Conservation (phyloP, 2,888 invertebrate genomes). For the Heliconius hortense region DNA sequence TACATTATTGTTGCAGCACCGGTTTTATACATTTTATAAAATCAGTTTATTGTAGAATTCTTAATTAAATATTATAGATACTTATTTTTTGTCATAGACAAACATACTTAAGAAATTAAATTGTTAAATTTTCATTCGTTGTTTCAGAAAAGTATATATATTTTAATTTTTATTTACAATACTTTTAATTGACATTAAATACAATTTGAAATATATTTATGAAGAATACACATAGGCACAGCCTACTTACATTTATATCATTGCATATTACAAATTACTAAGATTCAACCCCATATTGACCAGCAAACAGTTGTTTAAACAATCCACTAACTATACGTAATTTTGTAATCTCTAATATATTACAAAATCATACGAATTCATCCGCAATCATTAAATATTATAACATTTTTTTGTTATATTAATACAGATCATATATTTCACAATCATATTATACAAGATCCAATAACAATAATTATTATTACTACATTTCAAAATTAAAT, state of each 20-base stretch:
- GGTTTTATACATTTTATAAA: not conserved
- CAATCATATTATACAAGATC: not conserved
- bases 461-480: not conserved
- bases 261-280: not conserved
- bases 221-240: not conserved
- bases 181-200: slow-evolving; percentile 6
- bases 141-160: not conserved
- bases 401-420: not conserved
- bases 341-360: not conserved
- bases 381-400: not conserved
- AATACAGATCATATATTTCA: not conserved
- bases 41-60: not conserved
- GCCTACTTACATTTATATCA: slow-evolving; percentile 6
- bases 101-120: too few species aligned
- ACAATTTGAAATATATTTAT: not conserved
- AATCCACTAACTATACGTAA: not conserved
- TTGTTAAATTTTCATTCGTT: not conserved
- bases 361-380: too few species aligned
- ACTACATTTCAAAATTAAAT: not conserved
- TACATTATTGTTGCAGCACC: not conserved
- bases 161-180: not conserved
- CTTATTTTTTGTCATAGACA: too few species aligned
- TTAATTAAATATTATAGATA: too few species aligned
- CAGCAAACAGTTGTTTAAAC: slow-evolving; percentile 14
- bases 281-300: slow-evolving; percentile 6